These are phyloP conservation scores for Etheostoma cragini DNA, from an alignment of 2,113 vertebrate species.

Conservation along the genomic window DNA sequence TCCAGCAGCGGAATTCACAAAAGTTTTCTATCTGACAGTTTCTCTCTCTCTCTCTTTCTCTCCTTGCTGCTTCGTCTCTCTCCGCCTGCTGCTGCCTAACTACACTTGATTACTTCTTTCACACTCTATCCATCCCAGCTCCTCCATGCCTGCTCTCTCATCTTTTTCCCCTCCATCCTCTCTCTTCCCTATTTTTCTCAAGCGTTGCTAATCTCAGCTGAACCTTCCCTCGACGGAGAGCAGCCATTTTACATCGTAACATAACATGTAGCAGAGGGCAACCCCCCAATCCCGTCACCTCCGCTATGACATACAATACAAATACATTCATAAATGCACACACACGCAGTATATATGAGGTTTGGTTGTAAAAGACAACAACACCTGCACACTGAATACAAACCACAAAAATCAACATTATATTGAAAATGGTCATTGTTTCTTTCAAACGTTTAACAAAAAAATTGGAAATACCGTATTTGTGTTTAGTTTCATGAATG, in stretches of 20 bases:
- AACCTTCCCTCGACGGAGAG: slow-evolving; percentile 58
- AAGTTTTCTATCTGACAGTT: slow-evolving; percentile 37
- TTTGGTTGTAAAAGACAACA: neutral
- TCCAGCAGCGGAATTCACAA: slow-evolving; percentile 47
- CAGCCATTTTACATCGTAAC: slow-evolving; percentile 71
- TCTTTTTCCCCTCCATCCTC: slow-evolving; percentile 20
- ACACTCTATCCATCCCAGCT: slow-evolving; percentile 54
- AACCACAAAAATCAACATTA: neutral
- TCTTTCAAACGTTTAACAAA: neutral
- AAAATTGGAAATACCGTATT: neutral
- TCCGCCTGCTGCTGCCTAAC: slow-evolving; percentile 38
- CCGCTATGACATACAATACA: neutral
- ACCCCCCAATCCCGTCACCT: neutral
- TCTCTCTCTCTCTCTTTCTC: slow-evolving; percentile 18
- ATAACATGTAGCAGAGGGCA: slow-evolving; percentile 60
- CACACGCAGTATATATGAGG: neutral
- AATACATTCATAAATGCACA: slow-evolving; percentile 13
- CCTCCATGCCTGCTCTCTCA: slow-evolving; percentile 31
- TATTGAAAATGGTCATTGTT: neutral
- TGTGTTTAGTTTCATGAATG: neutral
- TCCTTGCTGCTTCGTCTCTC: slow-evolving; percentile 17
- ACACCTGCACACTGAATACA: neutral
- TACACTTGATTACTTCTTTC: slow-evolving; percentile 60
- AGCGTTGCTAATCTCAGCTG: slow-evolving; percentile 67
- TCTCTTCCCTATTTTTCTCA: slow-evolving; percentile 48